Evolutionary conservation across 2,113 vertebrate genomes (phyloP).

Genomic region (Euleptes europaea): DNA sequence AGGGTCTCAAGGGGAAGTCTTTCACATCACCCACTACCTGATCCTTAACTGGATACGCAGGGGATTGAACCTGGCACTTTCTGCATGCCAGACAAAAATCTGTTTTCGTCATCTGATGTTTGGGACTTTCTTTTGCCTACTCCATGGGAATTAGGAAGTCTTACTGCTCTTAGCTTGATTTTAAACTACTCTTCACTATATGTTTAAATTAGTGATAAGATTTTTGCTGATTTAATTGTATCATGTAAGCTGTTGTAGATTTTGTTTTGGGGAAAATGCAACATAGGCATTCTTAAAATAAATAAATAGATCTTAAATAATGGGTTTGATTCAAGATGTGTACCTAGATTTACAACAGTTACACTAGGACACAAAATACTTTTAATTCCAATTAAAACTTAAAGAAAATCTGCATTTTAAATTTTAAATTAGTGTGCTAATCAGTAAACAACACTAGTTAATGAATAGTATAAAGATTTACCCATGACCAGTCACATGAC

Average conservation of each 20-base stretch:
- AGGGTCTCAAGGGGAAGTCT: too few species aligned
- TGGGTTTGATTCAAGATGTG: not conserved
- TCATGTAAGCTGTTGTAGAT: too few species aligned
- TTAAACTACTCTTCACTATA: too few species aligned
- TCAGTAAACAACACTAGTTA: not conserved
- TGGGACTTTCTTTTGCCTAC: too few species aligned
- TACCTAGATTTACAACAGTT: not conserved
- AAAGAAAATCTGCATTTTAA: not conserved
- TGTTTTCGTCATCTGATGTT: not conserved
- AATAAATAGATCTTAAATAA: not conserved
- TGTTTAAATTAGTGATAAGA: too few species aligned
- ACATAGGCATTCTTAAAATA: not conserved
- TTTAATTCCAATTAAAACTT: not conserved
- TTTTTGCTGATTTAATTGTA: too few species aligned
- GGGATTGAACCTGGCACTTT: too few species aligned
- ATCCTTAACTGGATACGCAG: too few species aligned
- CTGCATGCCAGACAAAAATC: not conserved
- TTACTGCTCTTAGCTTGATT: too few species aligned
- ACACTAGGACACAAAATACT: not conserved
- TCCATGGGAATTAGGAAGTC: too few species aligned
- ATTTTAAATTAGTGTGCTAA: not conserved
- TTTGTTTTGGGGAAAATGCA: too few species aligned
- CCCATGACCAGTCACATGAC: slow-evolving; percentile 28
- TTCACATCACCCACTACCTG: too few species aligned
- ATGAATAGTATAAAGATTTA: not conserved